These are phyloP conservation scores for Lasiurus borealis DNA, from an alignment of 2,113 vertebrate species.

Conservation along the genomic window DNA sequence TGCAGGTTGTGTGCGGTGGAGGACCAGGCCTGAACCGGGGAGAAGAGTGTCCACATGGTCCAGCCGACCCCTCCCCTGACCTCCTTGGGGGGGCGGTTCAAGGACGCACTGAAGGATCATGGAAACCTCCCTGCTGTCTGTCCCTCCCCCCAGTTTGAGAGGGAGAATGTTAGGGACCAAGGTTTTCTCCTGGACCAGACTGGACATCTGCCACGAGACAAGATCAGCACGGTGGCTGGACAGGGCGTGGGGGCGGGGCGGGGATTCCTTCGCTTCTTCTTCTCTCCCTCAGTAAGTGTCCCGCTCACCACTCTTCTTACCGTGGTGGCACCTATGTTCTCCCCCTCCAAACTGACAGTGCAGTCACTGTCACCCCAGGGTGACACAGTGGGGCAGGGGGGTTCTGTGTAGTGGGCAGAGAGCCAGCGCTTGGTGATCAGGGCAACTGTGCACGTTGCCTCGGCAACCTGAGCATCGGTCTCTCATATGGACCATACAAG, in stretches of 20 bases:
- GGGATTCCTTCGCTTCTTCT: neutral
- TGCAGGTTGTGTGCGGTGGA: neutral
- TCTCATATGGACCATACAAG: neutral
- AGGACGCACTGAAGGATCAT: neutral
- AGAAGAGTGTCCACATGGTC: neutral
- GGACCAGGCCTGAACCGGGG: neutral
- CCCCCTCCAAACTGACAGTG: neutral
- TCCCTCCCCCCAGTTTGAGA: neutral
- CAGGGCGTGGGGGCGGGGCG: neutral
- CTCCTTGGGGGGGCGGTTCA: neutral
- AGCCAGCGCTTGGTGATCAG: neutral
- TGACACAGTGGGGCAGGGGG: neutral
- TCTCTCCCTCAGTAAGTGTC: neutral
- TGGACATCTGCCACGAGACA: neutral
- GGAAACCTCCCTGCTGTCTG: rapidly evolving
- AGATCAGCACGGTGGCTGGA: neutral
- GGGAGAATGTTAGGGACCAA: neutral
- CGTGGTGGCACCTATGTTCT: neutral
- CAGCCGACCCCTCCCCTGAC: neutral
- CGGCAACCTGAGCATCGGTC: neutral
- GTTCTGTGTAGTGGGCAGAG: neutral
- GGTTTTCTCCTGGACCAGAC: too few relatives aligned
- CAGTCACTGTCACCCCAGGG: neutral
- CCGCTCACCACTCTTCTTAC: neutral
- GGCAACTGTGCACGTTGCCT: neutral